These are phyloP conservation scores for Trididemnum nubilum DNA, from an alignment of 23 tunicate genomes.

Conservation along the genomic window DNA sequence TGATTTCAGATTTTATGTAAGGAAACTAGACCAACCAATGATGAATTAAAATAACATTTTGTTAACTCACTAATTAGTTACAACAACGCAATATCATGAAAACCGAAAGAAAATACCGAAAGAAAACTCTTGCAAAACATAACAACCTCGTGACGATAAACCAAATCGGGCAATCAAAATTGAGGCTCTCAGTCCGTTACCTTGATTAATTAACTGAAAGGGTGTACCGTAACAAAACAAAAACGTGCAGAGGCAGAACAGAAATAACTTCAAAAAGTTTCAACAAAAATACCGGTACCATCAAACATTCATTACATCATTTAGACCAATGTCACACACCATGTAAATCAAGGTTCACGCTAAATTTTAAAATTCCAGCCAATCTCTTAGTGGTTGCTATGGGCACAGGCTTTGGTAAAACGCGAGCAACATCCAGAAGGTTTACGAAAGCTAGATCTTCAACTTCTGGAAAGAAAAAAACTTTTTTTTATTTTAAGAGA, in stretches of 20 bases:
- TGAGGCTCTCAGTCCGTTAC: not conserved
- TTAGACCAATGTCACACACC: not conserved
- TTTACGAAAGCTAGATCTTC: not conserved
- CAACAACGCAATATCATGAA: not conserved
- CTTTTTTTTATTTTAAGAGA: not conserved
- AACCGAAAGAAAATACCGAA: not conserved
- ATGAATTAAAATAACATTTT: too few relatives aligned
- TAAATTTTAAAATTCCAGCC: too few relatives aligned
- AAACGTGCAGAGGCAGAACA: too few relatives aligned
- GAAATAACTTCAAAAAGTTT: not conserved
- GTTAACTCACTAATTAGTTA: too few relatives aligned
- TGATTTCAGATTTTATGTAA: too few relatives aligned
- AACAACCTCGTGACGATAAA: not conserved
- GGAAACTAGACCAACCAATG: too few relatives aligned
- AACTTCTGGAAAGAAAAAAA: not conserved
- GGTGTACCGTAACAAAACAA: too few relatives aligned
- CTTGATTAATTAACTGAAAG: too few relatives aligned
- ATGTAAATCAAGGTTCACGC: too few relatives aligned
- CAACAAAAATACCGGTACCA: too few relatives aligned
- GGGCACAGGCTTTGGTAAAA: not conserved
- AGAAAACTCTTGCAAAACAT: not conserved
- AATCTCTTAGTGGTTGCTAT: not conserved
- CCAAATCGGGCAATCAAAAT: not conserved
- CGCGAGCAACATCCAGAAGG: not conserved
- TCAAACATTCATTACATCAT: not conserved